Evolutionary conservation across 2,888 invertebrate species (phyloP).

Genomic region (Dichetophora obliterata): DNA sequence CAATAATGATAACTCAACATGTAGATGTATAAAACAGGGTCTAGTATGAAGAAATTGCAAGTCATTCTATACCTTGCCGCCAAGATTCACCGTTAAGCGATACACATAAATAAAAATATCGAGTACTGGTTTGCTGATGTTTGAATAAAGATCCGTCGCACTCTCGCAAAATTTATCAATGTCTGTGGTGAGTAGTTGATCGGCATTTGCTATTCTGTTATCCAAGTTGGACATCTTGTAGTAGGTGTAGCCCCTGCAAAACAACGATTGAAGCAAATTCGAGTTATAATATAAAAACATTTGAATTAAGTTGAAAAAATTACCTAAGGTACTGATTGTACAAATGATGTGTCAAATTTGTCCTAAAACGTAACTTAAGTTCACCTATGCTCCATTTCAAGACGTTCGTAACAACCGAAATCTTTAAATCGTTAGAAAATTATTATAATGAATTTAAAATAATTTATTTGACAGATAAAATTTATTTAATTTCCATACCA

Average conservation of each 20-base stretch:
- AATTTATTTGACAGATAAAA: neutral
- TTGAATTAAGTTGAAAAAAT: constrained; percentile 61
- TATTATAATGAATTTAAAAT: neutral
- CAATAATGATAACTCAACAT: too few relatives aligned
- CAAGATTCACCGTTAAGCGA: constrained; percentile 87
- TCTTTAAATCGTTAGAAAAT: constrained; percentile 73
- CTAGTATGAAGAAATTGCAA: too few relatives aligned
- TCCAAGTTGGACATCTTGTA: constrained; percentile 97
- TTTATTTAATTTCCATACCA: constrained; percentile 73
- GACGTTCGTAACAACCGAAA: constrained; percentile 93
- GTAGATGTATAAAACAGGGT: too few relatives aligned
- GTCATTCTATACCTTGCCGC: constrained; percentile 75
- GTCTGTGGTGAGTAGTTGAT: constrained; percentile 95
- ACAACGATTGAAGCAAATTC: constrained; percentile 14
- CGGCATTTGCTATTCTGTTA: constrained; percentile 94
- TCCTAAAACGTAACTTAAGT: constrained; percentile 89
- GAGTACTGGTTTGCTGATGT: constrained; percentile 93
- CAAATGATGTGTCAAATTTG: constrained; percentile 87
- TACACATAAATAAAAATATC: constrained; percentile 96
- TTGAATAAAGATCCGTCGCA: constrained; percentile 95
- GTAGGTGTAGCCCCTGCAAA: constrained; percentile 88
- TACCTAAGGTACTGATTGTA: constrained; percentile 94
- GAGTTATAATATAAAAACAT: neutral
- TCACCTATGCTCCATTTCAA: constrained; percentile 96
- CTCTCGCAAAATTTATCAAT: constrained; percentile 98